Percentiles rank a stretch among this genome's conserved stretches.
Conservation (phyloP, 2,113 vertebrate species). For the Sporophila hypoxantha region DNA sequence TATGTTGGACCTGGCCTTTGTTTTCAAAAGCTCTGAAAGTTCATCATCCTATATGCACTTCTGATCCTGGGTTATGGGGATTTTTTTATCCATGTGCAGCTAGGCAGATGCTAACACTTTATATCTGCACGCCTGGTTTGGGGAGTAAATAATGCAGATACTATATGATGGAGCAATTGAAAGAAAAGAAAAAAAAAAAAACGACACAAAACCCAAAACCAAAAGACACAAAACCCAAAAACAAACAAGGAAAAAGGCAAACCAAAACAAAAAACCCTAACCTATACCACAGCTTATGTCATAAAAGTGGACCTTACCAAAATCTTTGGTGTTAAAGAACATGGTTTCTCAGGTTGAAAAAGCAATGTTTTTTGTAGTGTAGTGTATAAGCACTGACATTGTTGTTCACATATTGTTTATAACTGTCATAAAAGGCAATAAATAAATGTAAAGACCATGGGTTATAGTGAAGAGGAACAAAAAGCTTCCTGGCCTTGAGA, state of each 20-base stretch:
- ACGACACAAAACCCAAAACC: not conserved
- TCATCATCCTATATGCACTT: not conserved
- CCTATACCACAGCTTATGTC: not conserved
- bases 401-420: not conserved
- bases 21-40: not conserved
- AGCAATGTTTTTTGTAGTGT: not conserved
- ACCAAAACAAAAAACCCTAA: not conserved
- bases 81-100: not conserved
- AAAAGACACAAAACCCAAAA: not conserved
- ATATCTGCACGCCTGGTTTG: not conserved
- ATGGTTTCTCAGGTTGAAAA: not conserved
- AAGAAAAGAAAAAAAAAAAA: not conserved
- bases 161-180: not conserved
- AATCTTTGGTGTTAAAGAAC: not conserved
- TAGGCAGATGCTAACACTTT: not conserved
- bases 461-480: not conserved
- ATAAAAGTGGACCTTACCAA: not conserved
- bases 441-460: not conserved
- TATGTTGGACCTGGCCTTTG: not conserved
- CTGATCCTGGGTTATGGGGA: not conserved
- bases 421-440: not conserved
- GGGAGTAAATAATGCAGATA: not conserved
- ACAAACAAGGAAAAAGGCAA: not conserved
- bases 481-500: not conserved
- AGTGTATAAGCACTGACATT: not conserved